Conservation (phyloP, 1,140 invertebrate genomes). For the Aphaenogaster floridana region DNA sequence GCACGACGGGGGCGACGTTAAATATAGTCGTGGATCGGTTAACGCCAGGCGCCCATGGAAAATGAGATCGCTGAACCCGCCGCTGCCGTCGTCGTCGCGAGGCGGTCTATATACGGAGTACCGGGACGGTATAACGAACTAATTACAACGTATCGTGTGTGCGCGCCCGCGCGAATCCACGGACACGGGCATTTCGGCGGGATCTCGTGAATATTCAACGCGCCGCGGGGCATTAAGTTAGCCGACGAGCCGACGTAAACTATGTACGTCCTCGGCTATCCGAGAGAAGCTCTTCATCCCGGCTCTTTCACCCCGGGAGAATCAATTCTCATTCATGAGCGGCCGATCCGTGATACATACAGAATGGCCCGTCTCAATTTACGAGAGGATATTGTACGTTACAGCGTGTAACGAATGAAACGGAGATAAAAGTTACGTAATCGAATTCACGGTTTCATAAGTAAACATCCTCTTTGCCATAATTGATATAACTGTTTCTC, state of each 20-base stretch:
- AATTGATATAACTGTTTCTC: not conserved
- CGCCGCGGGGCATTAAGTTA: constrained; percentile 50
- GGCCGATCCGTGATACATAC: constrained; percentile 7
- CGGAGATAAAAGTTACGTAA: not conserved
- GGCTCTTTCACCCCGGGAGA: constrained; percentile 45
- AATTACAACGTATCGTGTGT: constrained; percentile 64
- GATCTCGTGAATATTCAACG: constrained; percentile 73
- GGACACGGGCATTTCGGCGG: constrained; percentile 46
- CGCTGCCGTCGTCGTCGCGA: constrained; percentile 10
- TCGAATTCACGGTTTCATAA: not conserved
- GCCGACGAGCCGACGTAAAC: constrained; percentile 46
- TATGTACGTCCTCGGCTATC: not conserved
- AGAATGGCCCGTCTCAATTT: not conserved
- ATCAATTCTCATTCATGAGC: constrained; percentile 60
- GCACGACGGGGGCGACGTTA: constrained; percentile 3
- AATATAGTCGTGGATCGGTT: constrained; percentile 51
- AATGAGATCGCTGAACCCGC: constrained; percentile 60
- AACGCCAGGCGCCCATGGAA: constrained; percentile 43
- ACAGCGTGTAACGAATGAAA: not conserved
- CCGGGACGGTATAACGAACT: constrained; percentile 44
- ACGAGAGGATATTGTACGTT: not conserved
- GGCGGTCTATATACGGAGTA: constrained; percentile 32
- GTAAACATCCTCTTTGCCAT: not conserved
- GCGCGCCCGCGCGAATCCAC: not conserved
- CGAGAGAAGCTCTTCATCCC: constrained; percentile 31